Conservation (phyloP, 2,888 invertebrate genomes). For the Hoplodrina ambigua region DNA sequence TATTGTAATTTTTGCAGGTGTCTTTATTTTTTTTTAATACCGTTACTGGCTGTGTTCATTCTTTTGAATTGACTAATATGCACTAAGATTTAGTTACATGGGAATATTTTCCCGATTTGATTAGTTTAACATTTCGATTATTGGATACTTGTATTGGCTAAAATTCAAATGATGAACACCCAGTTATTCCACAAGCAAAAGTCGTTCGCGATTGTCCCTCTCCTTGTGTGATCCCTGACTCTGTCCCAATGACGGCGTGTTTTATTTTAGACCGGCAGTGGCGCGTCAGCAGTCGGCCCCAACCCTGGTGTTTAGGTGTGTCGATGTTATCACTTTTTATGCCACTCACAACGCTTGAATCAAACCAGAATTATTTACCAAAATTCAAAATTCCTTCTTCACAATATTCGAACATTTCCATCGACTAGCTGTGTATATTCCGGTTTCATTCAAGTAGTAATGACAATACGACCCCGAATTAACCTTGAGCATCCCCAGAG, state of each 20-base stretch:
- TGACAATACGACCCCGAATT: conserved; percentile 74
- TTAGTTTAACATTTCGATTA: not conserved
- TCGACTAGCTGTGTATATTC: conserved; percentile 33
- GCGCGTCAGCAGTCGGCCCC: conserved; percentile 90
- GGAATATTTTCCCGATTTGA: not conserved
- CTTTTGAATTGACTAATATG: conserved; percentile 10
- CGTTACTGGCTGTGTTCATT: conserved; percentile 34
- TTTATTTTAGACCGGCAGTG: conserved; percentile 91
- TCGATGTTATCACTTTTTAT: conserved; percentile 88
- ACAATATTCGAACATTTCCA: conserved; percentile 27
- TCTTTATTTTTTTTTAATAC: conserved; percentile 42
- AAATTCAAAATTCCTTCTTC: conserved; percentile 38
- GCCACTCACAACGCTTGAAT: conserved; percentile 81
- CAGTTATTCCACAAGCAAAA: conserved; percentile 54
- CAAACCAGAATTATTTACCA: conserved; percentile 56
- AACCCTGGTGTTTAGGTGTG: conserved; percentile 91
- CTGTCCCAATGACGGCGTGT: conserved; percentile 86
- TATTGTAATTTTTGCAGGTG: conserved; percentile 59
- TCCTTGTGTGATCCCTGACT: conserved; percentile 74
- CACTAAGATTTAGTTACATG: not conserved
- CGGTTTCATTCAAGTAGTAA: conserved; percentile 79
- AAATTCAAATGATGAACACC: conserved; percentile 56
- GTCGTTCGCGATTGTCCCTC: conserved; percentile 61
- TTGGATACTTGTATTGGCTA: not conserved
- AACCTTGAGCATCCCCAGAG: conserved; percentile 74